Base-by-base conservation (phyloP, 2,113 vertebrate species). In the Acrocephalus kingi region DNA sequence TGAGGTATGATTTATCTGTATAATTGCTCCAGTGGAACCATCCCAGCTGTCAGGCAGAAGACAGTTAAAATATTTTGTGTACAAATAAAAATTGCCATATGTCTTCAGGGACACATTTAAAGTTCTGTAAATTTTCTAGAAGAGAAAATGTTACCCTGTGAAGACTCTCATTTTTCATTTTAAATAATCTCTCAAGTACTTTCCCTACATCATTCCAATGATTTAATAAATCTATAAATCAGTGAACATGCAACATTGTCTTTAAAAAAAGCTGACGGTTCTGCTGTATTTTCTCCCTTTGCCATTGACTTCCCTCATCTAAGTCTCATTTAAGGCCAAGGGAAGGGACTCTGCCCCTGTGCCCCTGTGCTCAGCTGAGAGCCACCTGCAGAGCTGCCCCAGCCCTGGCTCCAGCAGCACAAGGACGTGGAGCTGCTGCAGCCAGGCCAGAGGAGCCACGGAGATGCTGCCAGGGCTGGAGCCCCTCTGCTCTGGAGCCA, bases 241-340 rank as follows among this genome's bases (percentile, higher is more conserved):
- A 62, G 7, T 8, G 30, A 43, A 63, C 1, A 1, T 4, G 8
- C 24, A 48, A 39, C 4, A 7, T 30, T 4, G 4, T 16, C 11
- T 76, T 63, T 15, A 6, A 19, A 37, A 45, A 18, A 28, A 30
- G 4, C 5, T 0, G 1, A 33, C 2, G 4, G 10, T 14, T 69
- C 55, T 56, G 23, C n/a, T 39, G 0, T 8, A 17, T 81, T 69
- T 76, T 56, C 33, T 54, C 18, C 7, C 22, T 35, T 56, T 76
- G 58, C 22, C 15, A 11, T 4, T 24, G 25, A 45, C 5, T 76
- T 28, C 6, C 2, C 11, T 59, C 11, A 20, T 24, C 20, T 51
- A 39, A 78, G 15, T 25, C 21, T 64, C 49, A 10, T 56, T 72
- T 27, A 9, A 27, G 51, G 25, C 8, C 3, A 6, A 56, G 25